A percentile compares a stretch with the other conserved stretches of the same genome.
phyloP scores from a whole-genome alignment of 2,888 invertebrate genomes.

The Blastobasis lacticolella region DNA sequence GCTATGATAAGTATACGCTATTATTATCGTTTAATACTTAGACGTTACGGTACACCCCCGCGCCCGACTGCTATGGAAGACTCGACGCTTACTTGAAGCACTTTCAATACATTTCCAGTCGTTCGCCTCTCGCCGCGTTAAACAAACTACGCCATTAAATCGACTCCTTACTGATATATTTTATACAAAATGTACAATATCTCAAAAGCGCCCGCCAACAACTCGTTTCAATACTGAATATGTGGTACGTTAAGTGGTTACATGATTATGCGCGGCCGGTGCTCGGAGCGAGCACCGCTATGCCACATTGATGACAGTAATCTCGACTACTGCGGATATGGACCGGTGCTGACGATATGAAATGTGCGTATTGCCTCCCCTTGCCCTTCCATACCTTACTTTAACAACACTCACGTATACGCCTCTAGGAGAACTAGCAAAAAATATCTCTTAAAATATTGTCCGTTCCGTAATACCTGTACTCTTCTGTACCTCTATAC shows the following conservation, averaged over 20 bases:
- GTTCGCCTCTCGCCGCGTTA: conserved; percentile 52
- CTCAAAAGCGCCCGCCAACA: conserved; percentile 58
- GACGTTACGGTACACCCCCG: conserved; percentile 60
- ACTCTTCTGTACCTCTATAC: neutral
- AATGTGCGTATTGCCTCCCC: conserved; percentile 6
- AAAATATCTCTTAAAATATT: conserved; percentile 9
- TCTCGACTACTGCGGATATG: conserved; percentile 13
- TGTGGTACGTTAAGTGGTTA: conserved; percentile 38
- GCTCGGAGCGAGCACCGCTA: conserved; percentile 8
- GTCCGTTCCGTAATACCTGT: conserved; percentile 5
- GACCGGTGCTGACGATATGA: conserved; percentile 4
- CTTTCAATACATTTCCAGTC: conserved; percentile 65
- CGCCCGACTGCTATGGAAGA: conserved; percentile 73
- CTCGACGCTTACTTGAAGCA: conserved; percentile 71
- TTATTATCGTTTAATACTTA: conserved; percentile 74
- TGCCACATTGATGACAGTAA: conserved; percentile 35
- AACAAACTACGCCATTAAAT: conserved; percentile 56
- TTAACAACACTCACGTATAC: conserved; percentile 4
- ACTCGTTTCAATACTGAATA: conserved; percentile 32
- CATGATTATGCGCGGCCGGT: conserved; percentile 23
- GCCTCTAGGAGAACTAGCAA: conserved; percentile 7
- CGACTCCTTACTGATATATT: conserved; percentile 65
- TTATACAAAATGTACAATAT: conserved; percentile 72
- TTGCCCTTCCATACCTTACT: conserved; percentile 1
- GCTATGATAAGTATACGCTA: conserved; percentile 66